A percentile compares a stretch with the other conserved stretches of the same genome.
Evolutionary conservation across 2,797 vertebrate species (phyloP).

Genomic region (Gymnodraco acuticeps): DNA sequence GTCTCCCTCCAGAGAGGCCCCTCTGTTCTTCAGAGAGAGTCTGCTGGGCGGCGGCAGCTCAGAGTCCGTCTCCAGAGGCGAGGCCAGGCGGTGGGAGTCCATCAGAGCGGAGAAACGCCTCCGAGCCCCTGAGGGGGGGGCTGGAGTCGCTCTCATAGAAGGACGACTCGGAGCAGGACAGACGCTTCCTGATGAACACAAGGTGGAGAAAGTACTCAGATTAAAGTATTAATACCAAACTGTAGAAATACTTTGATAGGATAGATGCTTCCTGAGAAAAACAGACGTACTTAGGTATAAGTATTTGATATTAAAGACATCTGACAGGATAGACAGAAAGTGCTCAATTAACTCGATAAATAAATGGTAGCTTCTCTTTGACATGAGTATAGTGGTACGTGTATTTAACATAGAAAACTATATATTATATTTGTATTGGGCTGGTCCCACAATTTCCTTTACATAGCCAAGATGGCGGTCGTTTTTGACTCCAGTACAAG

Average conservation of each 20-base stretch:
- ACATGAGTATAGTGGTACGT: too few relatives aligned
- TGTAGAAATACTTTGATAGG: constrained; percentile 55
- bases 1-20: constrained; percentile 83
- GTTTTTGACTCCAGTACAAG: too few relatives aligned
- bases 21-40: constrained; percentile 84
- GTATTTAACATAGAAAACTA: too few relatives aligned
- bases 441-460: too few relatives aligned
- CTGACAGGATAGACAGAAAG: too few relatives aligned
- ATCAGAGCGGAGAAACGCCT: constrained; percentile 92
- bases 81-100: constrained; percentile 89
- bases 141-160: constrained; percentile 91
- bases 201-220: neutral
- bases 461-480: too few relatives aligned
- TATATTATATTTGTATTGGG: too few relatives aligned
- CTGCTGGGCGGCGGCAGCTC: constrained; percentile 71
- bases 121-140: constrained; percentile 88
- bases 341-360: too few relatives aligned
- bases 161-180: constrained; percentile 90
- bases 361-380: too few relatives aligned
- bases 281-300: neutral
- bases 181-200: constrained; percentile 86
- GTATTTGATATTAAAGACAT: neutral
- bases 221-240: too few relatives aligned
- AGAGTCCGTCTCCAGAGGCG: constrained; percentile 86
- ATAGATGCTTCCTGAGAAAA: constrained; percentile 89